phyloP scores from a whole-genome alignment of 2,797 vertebrate genomes.

The Tragelaphus eurycerus region DNA sequence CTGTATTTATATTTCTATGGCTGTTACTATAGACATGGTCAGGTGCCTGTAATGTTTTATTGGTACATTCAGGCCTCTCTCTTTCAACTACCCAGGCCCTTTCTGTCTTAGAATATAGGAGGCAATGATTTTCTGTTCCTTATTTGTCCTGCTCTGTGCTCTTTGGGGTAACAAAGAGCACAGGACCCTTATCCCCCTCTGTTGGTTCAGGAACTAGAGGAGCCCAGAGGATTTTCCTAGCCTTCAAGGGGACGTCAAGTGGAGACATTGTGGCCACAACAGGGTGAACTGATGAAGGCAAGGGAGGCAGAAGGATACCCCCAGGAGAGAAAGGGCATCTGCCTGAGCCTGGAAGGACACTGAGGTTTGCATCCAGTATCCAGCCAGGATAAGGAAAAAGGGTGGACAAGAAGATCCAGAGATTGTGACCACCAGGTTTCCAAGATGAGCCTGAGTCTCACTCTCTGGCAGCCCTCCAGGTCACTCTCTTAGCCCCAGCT shows the following conservation, averaged over 20 bases:
- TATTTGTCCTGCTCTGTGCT: background rate
- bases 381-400: background rate
- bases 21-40: background rate
- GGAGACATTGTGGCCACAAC: background rate
- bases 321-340: background rate
- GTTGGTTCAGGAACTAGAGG: background rate
- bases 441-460: background rate
- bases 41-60: background rate
- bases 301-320: background rate
- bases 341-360: background rate
- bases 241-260: background rate
- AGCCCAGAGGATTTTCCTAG: background rate
- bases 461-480: background rate
- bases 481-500: no score
- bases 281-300: background rate
- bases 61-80: background rate
- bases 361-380: background rate
- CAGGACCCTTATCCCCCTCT: background rate
- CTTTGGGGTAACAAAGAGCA: background rate
- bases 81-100: background rate
- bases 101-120: background rate
- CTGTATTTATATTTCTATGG: background rate
- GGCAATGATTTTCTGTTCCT: background rate
- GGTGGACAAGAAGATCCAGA: background rate
- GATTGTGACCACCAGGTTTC: accelerated